These are phyloP conservation scores for Tokudaia tokunoshimensis DNA, from an alignment of 2,797 vertebrate species.

Conservation along the genomic window DNA sequence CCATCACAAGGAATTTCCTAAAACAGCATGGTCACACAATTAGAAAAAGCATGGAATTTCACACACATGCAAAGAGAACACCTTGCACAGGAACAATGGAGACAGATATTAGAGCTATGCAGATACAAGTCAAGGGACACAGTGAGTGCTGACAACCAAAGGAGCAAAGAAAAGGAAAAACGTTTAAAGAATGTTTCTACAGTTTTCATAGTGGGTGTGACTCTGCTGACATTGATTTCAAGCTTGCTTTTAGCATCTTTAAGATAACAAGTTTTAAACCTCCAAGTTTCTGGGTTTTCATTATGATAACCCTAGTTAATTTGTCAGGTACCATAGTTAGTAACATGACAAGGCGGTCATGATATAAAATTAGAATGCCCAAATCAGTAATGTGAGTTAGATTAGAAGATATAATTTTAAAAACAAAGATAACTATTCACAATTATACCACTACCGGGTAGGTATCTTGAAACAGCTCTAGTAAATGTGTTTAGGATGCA, in stretches of 20 bases:
- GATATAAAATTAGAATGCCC: neutral
- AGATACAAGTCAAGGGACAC: neutral
- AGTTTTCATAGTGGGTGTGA: neutral
- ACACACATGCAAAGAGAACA: neutral
- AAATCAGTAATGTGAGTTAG: constrained; percentile 8
- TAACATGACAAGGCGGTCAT: neutral
- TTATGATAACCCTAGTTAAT: neutral
- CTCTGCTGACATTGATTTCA: neutral
- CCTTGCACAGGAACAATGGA: neutral
- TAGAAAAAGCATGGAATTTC: neutral
- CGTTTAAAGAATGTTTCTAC: neutral
- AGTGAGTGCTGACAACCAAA: neutral
- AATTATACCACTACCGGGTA: neutral
- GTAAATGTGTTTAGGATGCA: neutral
- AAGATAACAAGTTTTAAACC: neutral
- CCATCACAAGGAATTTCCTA: no score
- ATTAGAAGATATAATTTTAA: neutral
- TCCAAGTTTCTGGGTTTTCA: neutral
- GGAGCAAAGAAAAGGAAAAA: neutral
- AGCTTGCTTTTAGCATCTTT: neutral
- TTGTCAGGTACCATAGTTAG: neutral
- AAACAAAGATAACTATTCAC: neutral
- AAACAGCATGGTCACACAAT: neutral
- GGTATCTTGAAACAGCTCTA: constrained; percentile 10
- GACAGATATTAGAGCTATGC: neutral